Evolutionary conservation across 2,797 vertebrate genomes (phyloP).

Genomic region (Masticophis lateralis): DNA sequence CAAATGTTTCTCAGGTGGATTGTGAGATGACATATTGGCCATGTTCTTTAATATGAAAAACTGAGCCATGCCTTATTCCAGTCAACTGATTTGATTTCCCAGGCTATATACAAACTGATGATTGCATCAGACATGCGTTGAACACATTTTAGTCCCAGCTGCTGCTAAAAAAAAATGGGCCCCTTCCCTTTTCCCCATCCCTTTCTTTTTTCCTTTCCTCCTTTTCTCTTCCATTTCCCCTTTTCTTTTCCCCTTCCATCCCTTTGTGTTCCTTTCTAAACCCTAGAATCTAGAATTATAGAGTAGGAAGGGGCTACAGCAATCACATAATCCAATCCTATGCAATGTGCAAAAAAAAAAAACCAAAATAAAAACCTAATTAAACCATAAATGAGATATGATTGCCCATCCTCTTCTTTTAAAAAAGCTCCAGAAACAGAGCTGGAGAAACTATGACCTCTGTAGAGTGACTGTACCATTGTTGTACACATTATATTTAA

Average conservation of each 20-base stretch:
- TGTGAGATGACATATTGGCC: not conserved
- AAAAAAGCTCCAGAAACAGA: not conserved
- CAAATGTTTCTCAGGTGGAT: not conserved
- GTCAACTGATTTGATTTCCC: not conserved
- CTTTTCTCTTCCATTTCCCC: too few relatives aligned
- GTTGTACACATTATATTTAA: not conserved
- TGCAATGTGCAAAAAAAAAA: not conserved
- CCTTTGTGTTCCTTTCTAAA: not conserved
- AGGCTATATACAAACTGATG: not conserved
- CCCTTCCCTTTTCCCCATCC: not conserved
- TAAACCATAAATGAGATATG: not conserved
- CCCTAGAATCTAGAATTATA: not conserved
- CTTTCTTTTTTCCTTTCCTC: not conserved
- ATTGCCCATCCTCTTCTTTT: not conserved
- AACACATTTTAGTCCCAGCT: not conserved
- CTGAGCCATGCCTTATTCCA: not conserved
- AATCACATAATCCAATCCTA: not conserved
- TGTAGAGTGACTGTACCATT: not conserved
- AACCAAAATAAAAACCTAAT: not conserved
- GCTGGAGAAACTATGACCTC: not conserved
- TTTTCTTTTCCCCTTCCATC: not conserved
- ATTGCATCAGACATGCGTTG: not conserved
- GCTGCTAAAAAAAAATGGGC: not conserved
- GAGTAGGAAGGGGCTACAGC: not conserved
- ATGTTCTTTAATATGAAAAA: not conserved